A percentile compares a stretch with the other conserved stretches of the same genome.
Evolutionary conservation across 2,888 invertebrate genomes (phyloP).

Genomic region (Acleris cristana): DNA sequence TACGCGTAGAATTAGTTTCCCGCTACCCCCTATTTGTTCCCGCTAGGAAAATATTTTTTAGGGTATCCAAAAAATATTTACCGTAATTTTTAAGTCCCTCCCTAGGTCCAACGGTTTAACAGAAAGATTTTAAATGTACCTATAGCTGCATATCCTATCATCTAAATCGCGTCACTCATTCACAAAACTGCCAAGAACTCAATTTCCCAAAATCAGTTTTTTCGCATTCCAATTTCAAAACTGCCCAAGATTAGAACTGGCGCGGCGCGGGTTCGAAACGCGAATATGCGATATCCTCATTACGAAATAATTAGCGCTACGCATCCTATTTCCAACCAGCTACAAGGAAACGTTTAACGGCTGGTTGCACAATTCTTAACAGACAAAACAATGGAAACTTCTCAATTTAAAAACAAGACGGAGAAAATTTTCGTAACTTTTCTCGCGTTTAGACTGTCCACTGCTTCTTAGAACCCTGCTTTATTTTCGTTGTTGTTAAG

Average conservation of each 20-base stretch:
- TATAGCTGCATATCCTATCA: no score
- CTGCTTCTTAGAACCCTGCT: slow-evolving; percentile 40
- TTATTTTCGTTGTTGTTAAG: not conserved
- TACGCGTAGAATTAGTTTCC: no score
- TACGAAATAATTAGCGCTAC: slow-evolving; percentile 66
- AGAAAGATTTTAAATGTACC: no score
- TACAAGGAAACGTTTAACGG: slow-evolving; percentile 73
- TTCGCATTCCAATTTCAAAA: slow-evolving; percentile 7
- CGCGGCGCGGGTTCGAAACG: slow-evolving; percentile 5
- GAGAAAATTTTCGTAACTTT: slow-evolving; percentile 52
- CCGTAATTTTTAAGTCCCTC: no score
- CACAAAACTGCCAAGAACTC: no score
- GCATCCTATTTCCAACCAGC: slow-evolving; percentile 61
- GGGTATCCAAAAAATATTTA: no score
- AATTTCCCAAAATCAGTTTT: not conserved
- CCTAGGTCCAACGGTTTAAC: no score
- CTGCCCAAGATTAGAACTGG: not conserved
- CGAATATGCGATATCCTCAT: slow-evolving; percentile 47
- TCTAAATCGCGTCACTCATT: no score
- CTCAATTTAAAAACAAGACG: slow-evolving; percentile 60
- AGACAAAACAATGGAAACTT: slow-evolving; percentile 75
- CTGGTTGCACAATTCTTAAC: slow-evolving; percentile 68
- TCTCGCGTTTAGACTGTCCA: slow-evolving; percentile 44
- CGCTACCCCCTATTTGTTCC: no score
- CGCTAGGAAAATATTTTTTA: no score